phyloP scores from a whole-genome alignment of 2,888 invertebrate genomes.

The Eremobia ochroleuca region DNA sequence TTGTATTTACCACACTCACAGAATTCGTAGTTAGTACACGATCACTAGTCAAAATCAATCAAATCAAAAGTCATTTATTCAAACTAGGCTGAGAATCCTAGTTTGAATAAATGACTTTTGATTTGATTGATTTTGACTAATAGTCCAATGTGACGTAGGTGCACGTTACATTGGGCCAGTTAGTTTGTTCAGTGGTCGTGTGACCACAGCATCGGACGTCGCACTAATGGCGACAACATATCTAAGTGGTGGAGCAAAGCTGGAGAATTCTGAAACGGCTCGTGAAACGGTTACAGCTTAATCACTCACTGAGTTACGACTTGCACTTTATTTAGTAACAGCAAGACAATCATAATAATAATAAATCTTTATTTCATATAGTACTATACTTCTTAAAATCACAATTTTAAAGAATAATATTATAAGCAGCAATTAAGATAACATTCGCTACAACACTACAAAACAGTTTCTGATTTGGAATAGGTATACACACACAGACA shows the following conservation, averaged over 20 bases:
- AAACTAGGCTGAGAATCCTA: too few species aligned
- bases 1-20: slow-evolving; percentile 1
- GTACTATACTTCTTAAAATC: too few species aligned
- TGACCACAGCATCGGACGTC: slow-evolving; percentile 26
- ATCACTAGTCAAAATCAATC: too few species aligned
- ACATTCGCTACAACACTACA: neutral
- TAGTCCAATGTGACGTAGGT: too few species aligned
- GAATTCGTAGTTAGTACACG: neutral
- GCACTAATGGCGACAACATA: slow-evolving; percentile 28
- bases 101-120: too few species aligned
- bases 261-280: neutral
- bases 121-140: too few species aligned
- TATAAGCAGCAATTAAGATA: neutral
- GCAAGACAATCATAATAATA: neutral
- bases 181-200: too few species aligned
- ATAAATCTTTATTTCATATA: too few species aligned
- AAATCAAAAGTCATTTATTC: too few species aligned
- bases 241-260: neutral
- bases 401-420: neutral
- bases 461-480: neutral
- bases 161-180: neutral
- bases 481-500: neutral
- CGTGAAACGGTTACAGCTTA: neutral
- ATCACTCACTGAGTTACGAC: neutral
- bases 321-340: neutral